Evolutionary conservation across 2,113 vertebrate genomes (phyloP).

Genomic region (Loxodonta africana): DNA sequence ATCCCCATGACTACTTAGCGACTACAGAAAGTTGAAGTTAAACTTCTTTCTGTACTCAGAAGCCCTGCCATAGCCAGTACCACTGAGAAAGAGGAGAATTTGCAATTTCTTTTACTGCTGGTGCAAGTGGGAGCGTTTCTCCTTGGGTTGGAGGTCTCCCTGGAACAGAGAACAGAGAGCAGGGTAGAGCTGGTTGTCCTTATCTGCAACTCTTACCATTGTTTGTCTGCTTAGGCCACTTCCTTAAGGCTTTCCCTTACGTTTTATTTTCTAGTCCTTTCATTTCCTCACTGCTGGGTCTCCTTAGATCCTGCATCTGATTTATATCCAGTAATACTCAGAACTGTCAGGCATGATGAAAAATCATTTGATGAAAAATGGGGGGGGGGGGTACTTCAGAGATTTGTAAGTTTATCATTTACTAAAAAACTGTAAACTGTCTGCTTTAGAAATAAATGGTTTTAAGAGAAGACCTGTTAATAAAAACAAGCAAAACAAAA

Average conservation of each 20-base stretch:
- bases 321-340: neutral
- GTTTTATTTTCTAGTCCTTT: neutral
- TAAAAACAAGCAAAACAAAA: neutral
- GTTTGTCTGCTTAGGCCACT: neutral
- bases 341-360: neutral
- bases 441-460: conserved; percentile 25
- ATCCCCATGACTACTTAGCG: neutral
- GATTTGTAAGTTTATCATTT: conserved; percentile 45
- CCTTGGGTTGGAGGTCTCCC: neutral
- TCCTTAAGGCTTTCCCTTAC: neutral
- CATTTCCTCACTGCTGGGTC: neutral
- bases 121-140: rapidly evolving
- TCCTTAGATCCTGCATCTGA: neutral
- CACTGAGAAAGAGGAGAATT: neutral
- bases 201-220: neutral
- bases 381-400: neutral
- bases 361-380: neutral
- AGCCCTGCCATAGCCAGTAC: neutral
- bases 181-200: neutral
- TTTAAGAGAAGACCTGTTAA: neutral
- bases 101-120: neutral
- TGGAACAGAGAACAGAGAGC: neutral
- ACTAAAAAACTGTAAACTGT: conserved; percentile 11
- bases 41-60: neutral
- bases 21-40: neutral